Percentiles rank a stretch among this genome's conserved stretches.
Conservation (phyloP, 2,797 vertebrate species). For the Cirrhinus mrigala region DNA sequence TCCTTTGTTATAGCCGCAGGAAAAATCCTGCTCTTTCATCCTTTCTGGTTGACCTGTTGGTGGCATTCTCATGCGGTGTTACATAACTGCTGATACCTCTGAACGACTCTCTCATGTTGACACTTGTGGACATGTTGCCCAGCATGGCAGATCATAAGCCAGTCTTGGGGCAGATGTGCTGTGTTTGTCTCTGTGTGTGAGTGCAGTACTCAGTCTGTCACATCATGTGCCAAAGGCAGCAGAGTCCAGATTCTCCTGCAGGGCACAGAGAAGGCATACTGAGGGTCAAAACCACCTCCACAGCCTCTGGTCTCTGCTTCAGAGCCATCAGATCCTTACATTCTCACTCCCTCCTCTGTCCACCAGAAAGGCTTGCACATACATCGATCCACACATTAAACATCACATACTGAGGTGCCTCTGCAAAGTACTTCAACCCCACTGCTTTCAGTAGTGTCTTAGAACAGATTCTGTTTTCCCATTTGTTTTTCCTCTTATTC, state of each 20-base stretch:
- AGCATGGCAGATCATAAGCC: conserved; percentile 2
- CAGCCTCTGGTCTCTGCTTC: not conserved
- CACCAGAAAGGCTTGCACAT: not conserved
- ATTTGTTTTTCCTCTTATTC: too few relatives aligned
- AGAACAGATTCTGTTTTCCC: not conserved
- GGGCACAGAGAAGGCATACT: conserved; percentile 38
- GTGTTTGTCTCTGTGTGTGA: conserved; percentile 27
- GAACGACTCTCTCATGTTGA: conserved; percentile 1
- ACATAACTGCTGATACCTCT: conserved; percentile 16
- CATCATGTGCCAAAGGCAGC: conserved; percentile 57
- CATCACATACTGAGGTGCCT: conserved; percentile 9
- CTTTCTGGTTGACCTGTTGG: not conserved
- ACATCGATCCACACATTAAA: not conserved
- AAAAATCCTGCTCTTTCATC: not conserved
- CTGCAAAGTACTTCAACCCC: not conserved
- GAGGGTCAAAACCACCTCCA: conserved; percentile 22
- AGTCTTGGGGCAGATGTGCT: not conserved
- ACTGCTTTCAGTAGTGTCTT: not conserved
- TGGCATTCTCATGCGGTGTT: not conserved
- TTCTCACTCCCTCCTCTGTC: conserved; percentile 37
- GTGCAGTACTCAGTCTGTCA: conserved; percentile 38
- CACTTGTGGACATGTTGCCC: conserved; percentile 15
- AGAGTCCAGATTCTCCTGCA: conserved; percentile 50
- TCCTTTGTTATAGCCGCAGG: not conserved
- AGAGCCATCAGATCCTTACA: not conserved